Evolutionary conservation across 2,797 vertebrate species (phyloP), one percentile per base, ranked within the genome.

Genomic region (Ciconia nigra): DNA sequence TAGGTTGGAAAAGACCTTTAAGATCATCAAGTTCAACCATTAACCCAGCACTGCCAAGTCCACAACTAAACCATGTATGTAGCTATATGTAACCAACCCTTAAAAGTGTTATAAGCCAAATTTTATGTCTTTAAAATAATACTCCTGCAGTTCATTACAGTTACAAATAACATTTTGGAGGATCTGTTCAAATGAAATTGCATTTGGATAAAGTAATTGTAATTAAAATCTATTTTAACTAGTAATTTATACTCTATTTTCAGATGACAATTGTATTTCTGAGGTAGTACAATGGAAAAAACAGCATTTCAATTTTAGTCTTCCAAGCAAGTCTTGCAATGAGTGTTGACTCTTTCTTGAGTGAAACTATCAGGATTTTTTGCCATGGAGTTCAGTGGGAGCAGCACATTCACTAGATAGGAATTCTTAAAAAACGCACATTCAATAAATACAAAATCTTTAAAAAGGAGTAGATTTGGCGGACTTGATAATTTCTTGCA

Each of bases 261-360:
- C 54, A 46, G 72, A 21, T 10, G 54, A 19, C 20, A 20, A 13
- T 2, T 17, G 26, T 11, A 22, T 47, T 77, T 72, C 42, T 51
- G 72, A 78, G 61, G 42, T 8, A 13, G 11, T 13, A 21, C 55
- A 21, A 35, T 4, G 14, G 31, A 22, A 62, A 20, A 63, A 54
- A 5, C 15, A 41, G 11, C 31, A 25, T 47, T 83, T 31, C 67
- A 29, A 10, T 25, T 9, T 33, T 11, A 37, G 16, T 22, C 16
- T 69, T n/a, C 49, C 61, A n/a, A 15, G 49, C n/a, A 13, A 42
- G 28, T 14, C 52, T 20, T 33, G 37, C 10, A 18, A 19, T 4
- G 33, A 51, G 18, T 0, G 16, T 3, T 14, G 51, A 3, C 24
- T 44, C 9, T 8, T 17, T 21, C 42, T 7, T 10, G 3, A 54